Conservation (phyloP, 2,888 invertebrate species). For the Standfussiana lucernea region DNA sequence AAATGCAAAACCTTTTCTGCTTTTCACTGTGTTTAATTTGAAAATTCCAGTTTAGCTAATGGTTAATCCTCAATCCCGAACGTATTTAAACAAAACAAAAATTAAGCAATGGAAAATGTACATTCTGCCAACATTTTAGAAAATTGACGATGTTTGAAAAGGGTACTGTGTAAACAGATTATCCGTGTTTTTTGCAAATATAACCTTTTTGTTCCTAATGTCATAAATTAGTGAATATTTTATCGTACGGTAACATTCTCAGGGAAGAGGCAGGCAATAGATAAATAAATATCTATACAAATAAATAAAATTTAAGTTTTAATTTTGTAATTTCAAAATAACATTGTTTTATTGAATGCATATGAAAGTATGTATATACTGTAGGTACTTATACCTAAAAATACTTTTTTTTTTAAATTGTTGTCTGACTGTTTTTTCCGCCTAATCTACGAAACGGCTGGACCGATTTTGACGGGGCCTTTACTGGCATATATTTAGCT, state of each 20-base stretch:
- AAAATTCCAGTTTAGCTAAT: slow-evolving; percentile 23
- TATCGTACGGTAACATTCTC: not conserved
- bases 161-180: not conserved
- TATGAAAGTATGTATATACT: too few species aligned
- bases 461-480: too few species aligned
- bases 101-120: slow-evolving; percentile 17
- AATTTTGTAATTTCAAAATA: too few species aligned
- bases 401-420: too few species aligned
- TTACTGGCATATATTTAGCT: too few species aligned
- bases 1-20: slow-evolving; percentile 3
- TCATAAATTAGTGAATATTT: not conserved
- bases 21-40: slow-evolving; percentile 23
- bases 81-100: slow-evolving; percentile 21
- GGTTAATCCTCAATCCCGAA: not conserved
- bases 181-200: not conserved
- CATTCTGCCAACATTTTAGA: not conserved
- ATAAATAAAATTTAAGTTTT: too few species aligned
- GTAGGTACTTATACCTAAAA: too few species aligned
- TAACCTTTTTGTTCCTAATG: not conserved
- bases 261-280: not conserved
- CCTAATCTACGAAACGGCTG: too few species aligned
- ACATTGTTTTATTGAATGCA: too few species aligned
- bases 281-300: not conserved
- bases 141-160: slow-evolving; percentile 24
- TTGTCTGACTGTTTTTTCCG: too few species aligned